A percentile compares a stretch with the other conserved stretches of the same genome.
phyloP scores from a whole-genome alignment of 35 echinoderm and acorn worm genomes.

The Chiridota heheva region DNA sequence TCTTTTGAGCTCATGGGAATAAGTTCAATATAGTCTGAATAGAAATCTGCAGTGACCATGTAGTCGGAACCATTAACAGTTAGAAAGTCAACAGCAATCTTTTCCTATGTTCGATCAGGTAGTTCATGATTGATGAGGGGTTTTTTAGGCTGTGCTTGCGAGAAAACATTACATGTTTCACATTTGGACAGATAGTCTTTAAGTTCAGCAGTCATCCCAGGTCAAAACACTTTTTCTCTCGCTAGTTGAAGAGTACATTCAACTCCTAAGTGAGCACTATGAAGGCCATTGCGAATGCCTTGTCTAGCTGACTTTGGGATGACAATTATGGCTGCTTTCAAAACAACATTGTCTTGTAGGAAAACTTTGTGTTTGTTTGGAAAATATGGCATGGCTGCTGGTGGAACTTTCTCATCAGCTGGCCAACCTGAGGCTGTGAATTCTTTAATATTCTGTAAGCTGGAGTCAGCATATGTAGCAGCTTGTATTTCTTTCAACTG shows the following conservation, averaged over 20 bases:
- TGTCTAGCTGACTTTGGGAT: background rate
- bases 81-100: slow-evolving; percentile 39
- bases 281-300: slow-evolving; percentile 10
- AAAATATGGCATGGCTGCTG: background rate
- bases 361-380: slow-evolving; percentile 13
- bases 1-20: slow-evolving; percentile 10
- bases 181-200: slow-evolving; percentile 24
- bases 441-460: slow-evolving; percentile 39
- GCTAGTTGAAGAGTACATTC: background rate
- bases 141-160: slow-evolving; percentile 12
- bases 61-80: slow-evolving; percentile 33
- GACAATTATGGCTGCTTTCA: slow-evolving; percentile 8
- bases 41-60: slow-evolving; percentile 57
- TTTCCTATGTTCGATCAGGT: slow-evolving; percentile 56
- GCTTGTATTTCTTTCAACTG: slow-evolving; percentile 5
- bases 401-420: slow-evolving; percentile 9
- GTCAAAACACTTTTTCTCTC: slow-evolving; percentile 15
- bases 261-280: slow-evolving; percentile 23
- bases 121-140: slow-evolving; percentile 51
- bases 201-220: slow-evolving; percentile 12
- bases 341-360: slow-evolving; percentile 8
- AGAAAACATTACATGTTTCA: slow-evolving; percentile 21
- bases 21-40: slow-evolving; percentile 40
- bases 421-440: too few species aligned
- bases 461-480: background rate